Evolutionary conservation across 2,888 invertebrate species (phyloP), one percentile per base, ranked within the genome.

Genomic region (Erpobdella octoculata): DNA sequence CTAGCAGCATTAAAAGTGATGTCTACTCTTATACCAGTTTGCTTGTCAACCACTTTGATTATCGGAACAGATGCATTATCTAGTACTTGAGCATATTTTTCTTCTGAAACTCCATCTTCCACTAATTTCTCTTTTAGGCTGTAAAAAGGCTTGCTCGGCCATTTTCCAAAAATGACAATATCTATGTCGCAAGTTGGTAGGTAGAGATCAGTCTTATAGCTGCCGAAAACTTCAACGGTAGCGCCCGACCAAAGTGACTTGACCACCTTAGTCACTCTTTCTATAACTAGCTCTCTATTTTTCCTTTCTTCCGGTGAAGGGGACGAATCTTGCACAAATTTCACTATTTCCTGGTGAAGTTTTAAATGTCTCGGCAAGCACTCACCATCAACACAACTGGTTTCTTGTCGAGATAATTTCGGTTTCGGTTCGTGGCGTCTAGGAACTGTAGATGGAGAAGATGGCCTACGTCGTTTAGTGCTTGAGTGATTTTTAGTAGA

Each of bases 1-100:
- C 93, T 95, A 84, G 89, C 91, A 91, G 96, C 96, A 85, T 98
- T 98, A 87, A 98, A 98, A 80, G 96, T 95, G 83, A 98, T 97
- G 86, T 98, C 98, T 6, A 86, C 94, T 87, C 92, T 92, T 73
- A 98, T 91, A 78, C 91, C 91, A 77, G 89, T 85, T 83, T 88
- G 88, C 75, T 88, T 87, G 83, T 97, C 95, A 37, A 92, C 93
- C 84, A 97, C 87, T 86, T 98, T 98, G 76, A 98, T 92, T 80
- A 98, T 97, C 79, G 98, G 98, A 78, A 98, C 96, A 71, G 94
- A 93, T 73, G 97, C 97, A 85, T 93, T 95, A 85, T 96, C 95
- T 78, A 97, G 87, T 79, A 97, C 95, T 86, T 94, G 93, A 83
- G 97, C 90, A 80, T 79, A 77, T 12, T 78, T 77, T 80, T 90